Percentiles rank a stretch among this genome's conserved stretches.
These are phyloP conservation scores for Vireo altiloquus DNA, from an alignment of 2,113 vertebrate genomes.

Conservation along the genomic window DNA sequence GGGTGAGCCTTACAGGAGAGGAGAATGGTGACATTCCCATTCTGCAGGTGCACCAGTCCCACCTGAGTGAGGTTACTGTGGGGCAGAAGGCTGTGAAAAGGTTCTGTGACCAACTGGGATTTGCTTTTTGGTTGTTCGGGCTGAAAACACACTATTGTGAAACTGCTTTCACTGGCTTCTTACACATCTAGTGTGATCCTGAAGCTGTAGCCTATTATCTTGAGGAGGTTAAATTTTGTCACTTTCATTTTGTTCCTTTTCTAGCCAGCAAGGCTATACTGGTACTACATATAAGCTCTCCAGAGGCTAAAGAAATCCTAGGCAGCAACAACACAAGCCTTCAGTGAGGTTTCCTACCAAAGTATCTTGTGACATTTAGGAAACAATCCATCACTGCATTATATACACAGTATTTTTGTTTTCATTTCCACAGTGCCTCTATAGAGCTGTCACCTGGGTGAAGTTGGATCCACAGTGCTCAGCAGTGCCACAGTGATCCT, in stretches of 20 bases:
- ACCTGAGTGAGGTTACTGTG: not conserved
- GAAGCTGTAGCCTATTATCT: not conserved
- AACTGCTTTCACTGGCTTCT: not conserved
- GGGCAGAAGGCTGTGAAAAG: not conserved
- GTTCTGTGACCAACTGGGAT: not conserved
- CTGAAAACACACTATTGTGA: not conserved
- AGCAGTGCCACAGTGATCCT: not conserved
- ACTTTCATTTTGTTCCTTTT: not conserved
- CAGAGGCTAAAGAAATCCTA: not conserved
- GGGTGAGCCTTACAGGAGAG: not conserved
- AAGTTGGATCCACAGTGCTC: not conserved
- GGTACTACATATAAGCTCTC: not conserved
- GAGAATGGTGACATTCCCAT: rapidly evolving
- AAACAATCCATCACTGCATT: not conserved
- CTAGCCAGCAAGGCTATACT: not conserved
- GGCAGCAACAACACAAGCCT: not conserved
- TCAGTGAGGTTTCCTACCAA: not conserved
- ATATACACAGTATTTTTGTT: not conserved
- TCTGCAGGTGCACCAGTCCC: not conserved
- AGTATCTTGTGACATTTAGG: not conserved
- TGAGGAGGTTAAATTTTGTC: not conserved
- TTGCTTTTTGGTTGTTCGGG: not conserved
- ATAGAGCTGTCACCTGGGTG: not conserved
- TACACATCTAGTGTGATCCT: not conserved
- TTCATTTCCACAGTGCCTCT: not conserved